Conservation (phyloP, 2,888 invertebrate genomes). For the Volucella inanis region DNA sequence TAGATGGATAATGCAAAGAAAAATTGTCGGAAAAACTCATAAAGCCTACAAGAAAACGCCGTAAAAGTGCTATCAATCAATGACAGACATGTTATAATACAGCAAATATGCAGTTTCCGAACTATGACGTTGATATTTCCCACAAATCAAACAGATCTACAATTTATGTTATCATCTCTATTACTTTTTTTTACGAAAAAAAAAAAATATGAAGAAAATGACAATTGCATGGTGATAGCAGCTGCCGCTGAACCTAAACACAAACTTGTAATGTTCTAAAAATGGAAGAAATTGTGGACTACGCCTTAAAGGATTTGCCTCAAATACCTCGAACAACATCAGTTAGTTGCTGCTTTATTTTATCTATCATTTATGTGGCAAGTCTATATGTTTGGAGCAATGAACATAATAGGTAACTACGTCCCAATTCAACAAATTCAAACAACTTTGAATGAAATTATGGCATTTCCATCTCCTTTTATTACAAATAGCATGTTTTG, state of each 20-base stretch:
- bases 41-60: too few species aligned
- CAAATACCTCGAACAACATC: conserved; percentile 85
- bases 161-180: neutral
- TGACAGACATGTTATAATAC: too few species aligned
- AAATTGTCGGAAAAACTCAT: too few species aligned
- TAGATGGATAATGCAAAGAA: too few species aligned
- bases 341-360: conserved; percentile 88
- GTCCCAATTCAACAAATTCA: neutral
- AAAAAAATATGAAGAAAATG: neutral
- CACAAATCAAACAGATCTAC: neutral
- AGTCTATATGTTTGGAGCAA: conserved; percentile 95
- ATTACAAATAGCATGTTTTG: too few species aligned
- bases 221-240: conserved; percentile 10
- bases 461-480: too few species aligned
- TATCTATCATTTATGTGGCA: conserved; percentile 91
- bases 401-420: conserved; percentile 88
- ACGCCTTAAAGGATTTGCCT: conserved; percentile 74
- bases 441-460: too few species aligned
- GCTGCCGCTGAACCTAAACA: conserved; percentile 22
- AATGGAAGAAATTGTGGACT: conserved; percentile 43
- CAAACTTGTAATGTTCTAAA: conserved; percentile 38
- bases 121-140: too few species aligned
- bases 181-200: neutral
- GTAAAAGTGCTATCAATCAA: too few species aligned
- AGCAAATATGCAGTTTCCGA: too few species aligned